Conservation (phyloP, 2,113 vertebrate species). For the Brachirus orientalis region DNA sequence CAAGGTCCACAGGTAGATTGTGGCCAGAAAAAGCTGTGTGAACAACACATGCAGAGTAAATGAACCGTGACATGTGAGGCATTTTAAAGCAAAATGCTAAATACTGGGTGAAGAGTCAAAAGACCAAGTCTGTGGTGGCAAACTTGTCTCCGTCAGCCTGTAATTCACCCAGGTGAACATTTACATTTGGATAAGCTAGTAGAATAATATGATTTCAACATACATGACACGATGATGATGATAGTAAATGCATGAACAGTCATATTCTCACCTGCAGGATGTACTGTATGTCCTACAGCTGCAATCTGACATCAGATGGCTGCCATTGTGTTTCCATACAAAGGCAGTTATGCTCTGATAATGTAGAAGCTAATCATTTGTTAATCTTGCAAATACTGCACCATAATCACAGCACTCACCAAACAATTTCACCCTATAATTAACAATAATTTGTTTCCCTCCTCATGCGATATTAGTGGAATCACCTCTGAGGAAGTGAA, state of each 20-base stretch:
- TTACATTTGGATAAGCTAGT: too few relatives aligned
- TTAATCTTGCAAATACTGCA: slow-evolving; percentile 90
- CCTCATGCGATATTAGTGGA: slow-evolving; percentile 87
- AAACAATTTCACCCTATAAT: slow-evolving; percentile 95
- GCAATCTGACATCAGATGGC: slow-evolving; percentile 13
- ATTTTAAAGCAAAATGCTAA: slow-evolving; percentile 79
- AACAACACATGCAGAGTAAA: slow-evolving; percentile 83
- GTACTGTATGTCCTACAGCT: not conserved
- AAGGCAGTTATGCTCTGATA: slow-evolving; percentile 82
- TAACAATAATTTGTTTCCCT: slow-evolving; percentile 91
- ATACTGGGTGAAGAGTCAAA: slow-evolving; percentile 84
- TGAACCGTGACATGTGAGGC: slow-evolving; percentile 84
- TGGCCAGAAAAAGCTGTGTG: slow-evolving; percentile 74
- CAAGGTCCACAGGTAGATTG: slow-evolving; percentile 75
- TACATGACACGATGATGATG: slow-evolving; percentile 11
- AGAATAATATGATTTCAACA: too few relatives aligned
- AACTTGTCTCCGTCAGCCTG: slow-evolving; percentile 78
- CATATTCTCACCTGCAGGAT: not conserved
- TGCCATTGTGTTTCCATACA: slow-evolving; percentile 69
- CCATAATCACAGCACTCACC: slow-evolving; percentile 91
- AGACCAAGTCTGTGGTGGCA: slow-evolving; percentile 77
- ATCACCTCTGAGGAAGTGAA: slow-evolving; percentile 87
- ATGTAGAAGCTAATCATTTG: slow-evolving; percentile 88
- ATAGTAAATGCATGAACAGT: too few relatives aligned
- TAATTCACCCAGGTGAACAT: too few relatives aligned